phyloP scores from a whole-genome alignment of 2,888 invertebrate species.

The Synanthedon formicaeformis region DNA sequence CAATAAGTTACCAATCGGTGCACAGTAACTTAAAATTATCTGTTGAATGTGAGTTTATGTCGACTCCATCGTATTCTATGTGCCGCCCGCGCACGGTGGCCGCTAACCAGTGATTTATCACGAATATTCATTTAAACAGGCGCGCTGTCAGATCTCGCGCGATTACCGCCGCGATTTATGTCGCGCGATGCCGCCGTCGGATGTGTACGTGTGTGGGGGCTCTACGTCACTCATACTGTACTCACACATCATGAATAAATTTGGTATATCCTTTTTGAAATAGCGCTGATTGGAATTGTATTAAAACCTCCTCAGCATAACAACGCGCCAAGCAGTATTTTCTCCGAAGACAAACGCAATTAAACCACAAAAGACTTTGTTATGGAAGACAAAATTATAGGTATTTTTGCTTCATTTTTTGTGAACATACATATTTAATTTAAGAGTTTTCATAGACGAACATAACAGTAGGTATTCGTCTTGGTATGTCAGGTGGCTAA shows the following conservation, averaged over 20 bases:
- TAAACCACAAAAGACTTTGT: no score
- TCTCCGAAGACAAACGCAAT: no score
- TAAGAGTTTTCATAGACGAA: no score
- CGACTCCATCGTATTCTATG: conserved; percentile 15
- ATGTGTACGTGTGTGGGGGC: conserved; percentile 5
- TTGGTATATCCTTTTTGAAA: conserved; percentile 4
- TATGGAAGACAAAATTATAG: no score
- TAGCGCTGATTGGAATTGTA: background rate
- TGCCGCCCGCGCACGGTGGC: conserved; percentile 39
- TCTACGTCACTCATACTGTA: conserved; percentile 1
- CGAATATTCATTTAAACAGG: conserved; percentile 66
- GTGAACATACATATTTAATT: no score
- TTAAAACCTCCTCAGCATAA: background rate
- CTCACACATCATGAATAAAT: conserved; percentile 4
- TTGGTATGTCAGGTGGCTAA: no score
- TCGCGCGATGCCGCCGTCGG: conserved; percentile 23
- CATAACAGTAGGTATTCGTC: no score
- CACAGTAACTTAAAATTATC: no score
- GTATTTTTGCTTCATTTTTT: no score
- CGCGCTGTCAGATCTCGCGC: conserved; percentile 56
- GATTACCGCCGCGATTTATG: conserved; percentile 59
- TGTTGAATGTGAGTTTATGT: background rate
- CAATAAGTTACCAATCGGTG: no score
- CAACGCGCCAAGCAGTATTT: no score
- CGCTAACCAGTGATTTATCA: conserved; percentile 62